Conservation (phyloP, 92 coral and sea anemone species). For the Diadumene lineata region DNA sequence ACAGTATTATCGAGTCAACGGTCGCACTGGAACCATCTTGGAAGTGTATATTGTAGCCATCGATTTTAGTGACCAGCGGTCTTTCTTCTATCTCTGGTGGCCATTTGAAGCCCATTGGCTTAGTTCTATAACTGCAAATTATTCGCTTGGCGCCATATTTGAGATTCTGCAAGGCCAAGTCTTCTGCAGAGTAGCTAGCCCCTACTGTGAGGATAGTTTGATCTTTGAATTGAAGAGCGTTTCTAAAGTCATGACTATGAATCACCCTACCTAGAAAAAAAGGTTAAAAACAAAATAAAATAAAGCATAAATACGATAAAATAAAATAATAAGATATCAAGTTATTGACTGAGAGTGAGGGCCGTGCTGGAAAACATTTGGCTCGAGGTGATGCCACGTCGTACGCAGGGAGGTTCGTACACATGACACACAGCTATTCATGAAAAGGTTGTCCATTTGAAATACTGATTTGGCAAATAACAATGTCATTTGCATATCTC, state of each 20-base stretch:
- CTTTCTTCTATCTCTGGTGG: conserved; percentile 50
- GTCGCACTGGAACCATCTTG: conserved; percentile 55
- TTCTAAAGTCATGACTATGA: conserved; percentile 54
- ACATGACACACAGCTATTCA: too few species aligned
- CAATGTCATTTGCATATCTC: too few species aligned
- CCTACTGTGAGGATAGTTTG: conserved; percentile 45
- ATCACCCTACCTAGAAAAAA: conserved; percentile 41
- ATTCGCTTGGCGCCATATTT: conserved; percentile 55
- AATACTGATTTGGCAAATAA: too few species aligned
- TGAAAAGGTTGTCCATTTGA: too few species aligned
- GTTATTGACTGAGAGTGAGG: too few species aligned
- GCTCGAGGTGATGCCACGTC: too few species aligned
- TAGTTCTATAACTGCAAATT: conserved; percentile 40
- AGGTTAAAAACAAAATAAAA: too few species aligned
- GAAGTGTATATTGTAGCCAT: conserved; percentile 52
- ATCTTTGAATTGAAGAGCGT: conserved; percentile 43
- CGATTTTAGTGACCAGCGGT: conserved; percentile 52
- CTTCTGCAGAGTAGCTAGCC: conserved; percentile 61
- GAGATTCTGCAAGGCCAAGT: conserved; percentile 46
- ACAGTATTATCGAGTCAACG: conserved; percentile 62
- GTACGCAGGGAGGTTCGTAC: too few species aligned
- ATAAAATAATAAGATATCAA: too few species aligned
- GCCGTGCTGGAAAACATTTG: too few species aligned
- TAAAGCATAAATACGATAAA: too few species aligned
- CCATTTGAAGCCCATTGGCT: conserved; percentile 68